Evolutionary conservation across 2,113 vertebrate species (phyloP).

Genomic region (Apus apus): DNA sequence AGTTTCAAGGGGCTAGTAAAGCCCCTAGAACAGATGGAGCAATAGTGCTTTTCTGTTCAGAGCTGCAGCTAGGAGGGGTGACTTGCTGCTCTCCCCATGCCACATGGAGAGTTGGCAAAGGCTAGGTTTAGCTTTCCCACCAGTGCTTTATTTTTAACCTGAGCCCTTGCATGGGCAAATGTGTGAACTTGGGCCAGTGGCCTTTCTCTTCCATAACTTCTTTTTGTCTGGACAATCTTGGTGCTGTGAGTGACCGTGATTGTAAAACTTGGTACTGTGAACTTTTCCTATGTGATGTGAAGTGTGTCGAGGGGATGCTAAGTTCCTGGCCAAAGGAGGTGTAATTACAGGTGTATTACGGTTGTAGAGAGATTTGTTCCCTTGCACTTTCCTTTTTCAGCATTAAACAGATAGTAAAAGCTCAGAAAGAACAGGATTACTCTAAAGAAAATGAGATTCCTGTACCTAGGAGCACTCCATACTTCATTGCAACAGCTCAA

Average conservation of each 20-base stretch:
- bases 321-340: slow-evolving; percentile 16
- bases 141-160: slow-evolving; percentile 66
- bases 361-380: neutral
- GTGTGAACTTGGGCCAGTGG: slow-evolving; percentile 64
- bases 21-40: neutral
- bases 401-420: neutral
- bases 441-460: neutral
- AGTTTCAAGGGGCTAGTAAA: neutral
- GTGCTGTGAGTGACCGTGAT: slow-evolving; percentile 71
- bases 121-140: slow-evolving; percentile 3
- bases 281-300: slow-evolving; percentile 51
- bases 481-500: neutral
- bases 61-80: neutral
- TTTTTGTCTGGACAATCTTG: slow-evolving; percentile 68
- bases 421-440: neutral
- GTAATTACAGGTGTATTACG: neutral
- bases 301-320: slow-evolving; percentile 47
- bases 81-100: neutral
- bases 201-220: slow-evolving; percentile 36
- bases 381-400: neutral
- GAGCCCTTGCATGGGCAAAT: slow-evolving; percentile 10
- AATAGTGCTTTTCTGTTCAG: neutral
- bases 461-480: neutral
- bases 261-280: slow-evolving; percentile 67
- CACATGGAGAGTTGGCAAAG: neutral